Evolutionary conservation across 2,888 invertebrate genomes (phyloP), one percentile per base, ranked within the genome.

Genomic region (Steinernema hermaphroditum): DNA sequence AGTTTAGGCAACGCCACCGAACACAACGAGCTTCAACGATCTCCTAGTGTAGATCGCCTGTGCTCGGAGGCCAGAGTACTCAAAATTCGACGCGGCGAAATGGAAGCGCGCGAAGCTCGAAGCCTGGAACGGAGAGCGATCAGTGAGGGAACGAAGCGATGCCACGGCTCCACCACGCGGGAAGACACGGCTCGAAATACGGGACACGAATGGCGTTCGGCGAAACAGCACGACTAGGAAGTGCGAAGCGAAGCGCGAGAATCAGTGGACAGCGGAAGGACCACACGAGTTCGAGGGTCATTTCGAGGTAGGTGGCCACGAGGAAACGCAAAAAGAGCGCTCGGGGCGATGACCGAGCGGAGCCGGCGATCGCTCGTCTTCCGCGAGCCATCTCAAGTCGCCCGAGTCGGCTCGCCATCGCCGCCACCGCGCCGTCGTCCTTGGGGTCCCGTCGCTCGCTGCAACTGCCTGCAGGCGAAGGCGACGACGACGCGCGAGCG

Each of bases 11-110:
- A 54, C 9, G 54, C 54, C 24, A 27, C 54, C 54, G 54, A 54
- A 54, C 54, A 54, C 54, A 54, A 54, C 54, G 54, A 54, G 27
- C 54, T 54, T 54, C 54, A 54, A 54, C 54, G 54, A 54, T 54
- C 54, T 27, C 2, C 54, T 54, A 54, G 54, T 54, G 14, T 27
- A 4, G 54, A 54, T 54, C 54, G 54, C 27, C 24, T 54, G 54
- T 54, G 54, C 54, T 54, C 54, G 54, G 54, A 19, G 54, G 54
- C 54, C 27, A 24, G 54, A 41, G 27, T 6, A 54, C 27, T 27
- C 27, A 14, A 27, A 27, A 54, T 54, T 27, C 14, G 16, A 41
- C 9, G 4, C 4, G 24, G 22, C 2, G 24, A 27, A 19, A 24
- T 24, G 54, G 22, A 54, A 54, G 27, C 54, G 24, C 54, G 54